Conservation (phyloP, 2,888 invertebrate genomes). For the Plebejus melissa region DNA sequence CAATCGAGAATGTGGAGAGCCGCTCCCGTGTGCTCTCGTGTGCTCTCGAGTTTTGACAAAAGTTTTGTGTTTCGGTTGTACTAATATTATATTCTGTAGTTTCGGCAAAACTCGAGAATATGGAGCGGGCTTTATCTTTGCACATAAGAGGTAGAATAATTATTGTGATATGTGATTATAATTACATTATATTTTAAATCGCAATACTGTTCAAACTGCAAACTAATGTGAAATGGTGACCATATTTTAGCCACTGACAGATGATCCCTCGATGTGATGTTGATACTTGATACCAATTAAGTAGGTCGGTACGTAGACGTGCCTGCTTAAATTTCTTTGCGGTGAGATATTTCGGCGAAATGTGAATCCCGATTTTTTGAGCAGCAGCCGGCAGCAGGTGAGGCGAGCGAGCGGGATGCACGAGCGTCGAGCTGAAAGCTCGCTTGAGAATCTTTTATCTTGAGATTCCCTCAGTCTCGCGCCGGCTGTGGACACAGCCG, state of each 20-base stretch:
- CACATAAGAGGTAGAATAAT: background rate
- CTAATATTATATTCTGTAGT: no score
- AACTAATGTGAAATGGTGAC: background rate
- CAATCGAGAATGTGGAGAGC: no score
- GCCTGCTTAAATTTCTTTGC: conserved; percentile 40
- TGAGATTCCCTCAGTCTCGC: conserved; percentile 55
- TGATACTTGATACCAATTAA: conserved; percentile 9
- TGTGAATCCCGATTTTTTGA: conserved; percentile 66
- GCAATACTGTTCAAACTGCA: background rate
- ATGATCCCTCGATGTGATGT: background rate
- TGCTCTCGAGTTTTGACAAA: no score
- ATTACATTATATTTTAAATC: background rate
- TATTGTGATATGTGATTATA: background rate
- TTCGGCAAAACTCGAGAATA: no score
- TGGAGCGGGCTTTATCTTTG: background rate
- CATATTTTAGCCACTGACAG: background rate
- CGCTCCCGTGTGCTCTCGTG: no score
- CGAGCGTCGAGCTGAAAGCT: conserved; percentile 52
- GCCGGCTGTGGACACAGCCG: conserved; percentile 59
- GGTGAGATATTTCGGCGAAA: conserved; percentile 69
- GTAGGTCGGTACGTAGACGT: background rate
- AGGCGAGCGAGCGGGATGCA: conserved; percentile 63
- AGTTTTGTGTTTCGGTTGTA: no score
- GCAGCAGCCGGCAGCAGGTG: conserved; percentile 68
- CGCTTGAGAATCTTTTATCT: conserved; percentile 41